These are phyloP conservation scores for Trinorchestia longiramus DNA, from an alignment of 1,140 invertebrate genomes.

Conservation along the genomic window DNA sequence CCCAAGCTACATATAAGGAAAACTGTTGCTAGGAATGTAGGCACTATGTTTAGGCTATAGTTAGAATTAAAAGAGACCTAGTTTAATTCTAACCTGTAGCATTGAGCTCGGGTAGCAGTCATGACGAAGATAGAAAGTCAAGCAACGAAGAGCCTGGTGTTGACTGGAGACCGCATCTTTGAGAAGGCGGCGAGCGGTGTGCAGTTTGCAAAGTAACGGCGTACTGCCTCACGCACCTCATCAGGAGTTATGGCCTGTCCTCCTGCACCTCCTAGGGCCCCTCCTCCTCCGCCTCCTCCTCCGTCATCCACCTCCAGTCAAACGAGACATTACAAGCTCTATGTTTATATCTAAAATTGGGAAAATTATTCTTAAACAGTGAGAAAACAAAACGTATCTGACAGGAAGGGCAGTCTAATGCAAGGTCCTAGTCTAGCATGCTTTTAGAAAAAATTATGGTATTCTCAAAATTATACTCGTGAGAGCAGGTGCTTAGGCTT, in stretches of 20 bases:
- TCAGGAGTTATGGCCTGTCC: constrained; percentile 72
- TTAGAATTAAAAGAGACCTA: neutral
- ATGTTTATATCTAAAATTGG: neutral
- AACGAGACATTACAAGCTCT: neutral
- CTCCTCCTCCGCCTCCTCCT: neutral
- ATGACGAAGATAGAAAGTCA: neutral
- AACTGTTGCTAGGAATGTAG: neutral
- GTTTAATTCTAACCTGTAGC: neutral
- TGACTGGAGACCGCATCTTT: constrained; percentile 61
- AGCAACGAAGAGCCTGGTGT: constrained; percentile 58
- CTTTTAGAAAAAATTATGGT: neutral
- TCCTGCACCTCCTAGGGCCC: constrained; percentile 46
- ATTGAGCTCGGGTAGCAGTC: neutral
- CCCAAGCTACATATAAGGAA: too few relatives aligned
- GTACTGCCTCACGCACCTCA: constrained; percentile 75
- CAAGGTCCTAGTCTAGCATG: too few relatives aligned
- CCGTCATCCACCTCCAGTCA: neutral
- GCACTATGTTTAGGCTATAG: neutral
- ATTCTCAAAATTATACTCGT: neutral
- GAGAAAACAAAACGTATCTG: too few relatives aligned
- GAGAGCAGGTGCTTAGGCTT: neutral
- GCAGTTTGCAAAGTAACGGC: constrained; percentile 71
- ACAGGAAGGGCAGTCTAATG: too few relatives aligned
- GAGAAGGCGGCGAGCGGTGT: constrained; percentile 62
- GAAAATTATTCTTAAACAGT: neutral